Base-by-base conservation (phyloP, 2,888 invertebrate genomes). In the Zygaena filipendulae region DNA sequence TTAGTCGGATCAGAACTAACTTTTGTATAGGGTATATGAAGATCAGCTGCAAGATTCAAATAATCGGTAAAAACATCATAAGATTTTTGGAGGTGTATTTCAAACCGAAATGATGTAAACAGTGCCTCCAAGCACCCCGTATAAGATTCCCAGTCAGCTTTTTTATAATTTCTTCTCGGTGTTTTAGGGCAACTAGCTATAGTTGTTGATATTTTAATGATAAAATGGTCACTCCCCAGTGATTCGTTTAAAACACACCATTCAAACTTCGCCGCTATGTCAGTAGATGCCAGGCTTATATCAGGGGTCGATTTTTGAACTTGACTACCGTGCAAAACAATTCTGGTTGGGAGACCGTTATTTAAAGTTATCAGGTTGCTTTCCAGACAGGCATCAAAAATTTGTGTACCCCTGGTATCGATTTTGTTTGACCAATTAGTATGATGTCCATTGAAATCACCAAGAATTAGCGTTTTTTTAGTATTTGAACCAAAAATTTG, bases 221-320 rank as follows among this genome's bases (percentile, higher is more conserved):
- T 16, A 5, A 13, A 3, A 23, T 36, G 33, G 11, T 36, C 36
- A 23, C 36, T 37, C 3, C 33, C 32, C n/a, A 37, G 10, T 6
- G 19, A 16, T 23, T 36, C 33, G 9, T 32, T 31, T 5, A 16
- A 11, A 7, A 27, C 20, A 8, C 3, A 19, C 25, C 27, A 31
- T 2, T 14, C n/a, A 11, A 35, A 21, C 2, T 26, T 20, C 9
- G 22, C 4, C 2, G 31, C 28, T 11, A 35, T 14, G 12, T 35
- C 29, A 3, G 21, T 2, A 7, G 35, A 29, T 1, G n/a, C n/a
- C n/a, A n/a, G n/a, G n/a, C n/a, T n/a, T n/a, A n/a, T n/a, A n/a
- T n/a, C n/a, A n/a, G n/a, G n/a, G n/a, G n/a, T n/a, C n/a, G n/a
- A n/a, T n/a, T n/a, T n/a, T n/a, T n/a, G n/a, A n/a, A n/a, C n/a